Evolutionary conservation across 2,797 vertebrate genomes (phyloP), one percentile per base, ranked within the genome.

Genomic region (Delichon dasypus): DNA sequence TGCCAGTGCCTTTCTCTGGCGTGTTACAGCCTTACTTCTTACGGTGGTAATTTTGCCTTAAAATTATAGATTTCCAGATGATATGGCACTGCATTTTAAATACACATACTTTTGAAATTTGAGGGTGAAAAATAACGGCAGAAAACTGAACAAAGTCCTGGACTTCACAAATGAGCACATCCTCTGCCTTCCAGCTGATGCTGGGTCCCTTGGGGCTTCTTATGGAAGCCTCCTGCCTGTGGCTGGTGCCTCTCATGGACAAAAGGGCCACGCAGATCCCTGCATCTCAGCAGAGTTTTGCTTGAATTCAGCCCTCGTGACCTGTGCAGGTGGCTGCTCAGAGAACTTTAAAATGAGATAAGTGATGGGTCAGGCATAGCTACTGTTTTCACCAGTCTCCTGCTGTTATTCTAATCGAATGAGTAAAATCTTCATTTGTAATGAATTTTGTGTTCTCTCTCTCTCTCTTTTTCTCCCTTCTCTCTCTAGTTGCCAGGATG

Each of bases 161-260:
- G 34, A 50, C 40, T 55, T 89, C 0, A 0, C 21, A 61, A n/a
- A 54, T 0, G 3, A 50, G 32, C 0, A 0, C 26, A n/a, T 54
- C 2, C 16, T 81, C 38, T 85, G 62, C 65, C 18, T 40, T 85
- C 19, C 1, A 1, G 1, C 50, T 54, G 51, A 10, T 65, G 11
- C 38, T 71, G 68, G 30, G 6, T 71, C 68, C 48, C 27, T 11
- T 62, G 51, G 60, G 44, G 36, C 55, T 50, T 57, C 38, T 36
- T 80, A 16, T 0, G 17, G 55, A 18, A 54, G 70, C 84, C 4
- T 78, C 17, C 62, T 1, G 1, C n/a, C 27, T 21, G 4, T 47
- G 54, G 17, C 48, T 84, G 70, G 30, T 50, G 71, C 51, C 13
- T 48, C 50, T 45, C 3, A 3, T n/a, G 76, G 67, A 21, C 10